A percentile compares a stretch with the other conserved stretches of the same genome.
Conservation (phyloP, 2,888 invertebrate species). For the Machimus atricapillus region DNA sequence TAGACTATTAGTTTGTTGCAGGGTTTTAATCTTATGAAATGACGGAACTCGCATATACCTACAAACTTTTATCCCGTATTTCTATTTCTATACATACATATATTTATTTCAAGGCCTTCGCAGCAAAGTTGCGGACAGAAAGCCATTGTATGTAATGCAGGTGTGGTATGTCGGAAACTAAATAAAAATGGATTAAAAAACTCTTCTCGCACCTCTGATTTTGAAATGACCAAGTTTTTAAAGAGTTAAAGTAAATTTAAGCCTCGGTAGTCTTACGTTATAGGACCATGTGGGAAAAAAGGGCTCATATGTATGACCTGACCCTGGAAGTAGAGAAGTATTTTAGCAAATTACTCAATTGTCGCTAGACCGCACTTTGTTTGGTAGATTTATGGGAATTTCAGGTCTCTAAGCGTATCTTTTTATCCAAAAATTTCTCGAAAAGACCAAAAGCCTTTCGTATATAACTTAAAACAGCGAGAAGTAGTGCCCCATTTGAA, state of each 20-base stretch:
- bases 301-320: background rate
- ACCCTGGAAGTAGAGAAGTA: background rate
- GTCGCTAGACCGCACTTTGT: background rate
- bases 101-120: no score
- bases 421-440: background rate
- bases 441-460: background rate
- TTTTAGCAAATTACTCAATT: background rate
- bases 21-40: no score
- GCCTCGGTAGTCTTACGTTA: background rate
- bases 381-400: background rate
- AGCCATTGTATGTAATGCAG: no score
- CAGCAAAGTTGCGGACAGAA: no score
- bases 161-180: no score
- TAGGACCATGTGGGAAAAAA: background rate
- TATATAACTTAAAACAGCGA: background rate
- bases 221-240: background rate
- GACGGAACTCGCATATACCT: no score
- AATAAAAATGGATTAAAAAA: no score
- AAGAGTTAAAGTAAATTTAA: background rate
- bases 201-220: background rate
- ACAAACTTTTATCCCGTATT: no score
- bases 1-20: no score
- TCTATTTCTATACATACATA: no score
- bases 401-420: background rate
- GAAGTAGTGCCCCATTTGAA: background rate